Evolutionary conservation across 2,888 invertebrate species (phyloP).

Genomic region (Agonopterix arenella): DNA sequence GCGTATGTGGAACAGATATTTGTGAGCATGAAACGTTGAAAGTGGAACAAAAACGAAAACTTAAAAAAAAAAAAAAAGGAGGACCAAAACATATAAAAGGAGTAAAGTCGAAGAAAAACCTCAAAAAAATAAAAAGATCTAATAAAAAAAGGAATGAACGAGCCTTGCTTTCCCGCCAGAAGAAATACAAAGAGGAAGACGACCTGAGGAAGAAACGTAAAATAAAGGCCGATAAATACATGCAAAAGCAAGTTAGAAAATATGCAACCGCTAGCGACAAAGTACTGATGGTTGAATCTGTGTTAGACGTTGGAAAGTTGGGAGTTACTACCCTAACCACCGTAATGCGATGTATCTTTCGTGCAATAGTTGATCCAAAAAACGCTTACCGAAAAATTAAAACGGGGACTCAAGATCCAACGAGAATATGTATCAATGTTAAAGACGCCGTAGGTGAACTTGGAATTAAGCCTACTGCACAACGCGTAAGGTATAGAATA

Average conservation of each 20-base stretch:
- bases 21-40: background rate
- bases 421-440: slow-evolving; percentile 9
- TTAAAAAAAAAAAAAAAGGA: background rate
- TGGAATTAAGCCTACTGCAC: slow-evolving; percentile 17
- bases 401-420: slow-evolving; percentile 15
- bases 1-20: slow-evolving; percentile 1
- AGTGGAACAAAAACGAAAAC: background rate
- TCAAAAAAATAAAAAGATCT: slow-evolving; percentile 7
- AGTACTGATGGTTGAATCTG: slow-evolving; percentile 20
- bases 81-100: background rate
- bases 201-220: slow-evolving; percentile 11
- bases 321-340: slow-evolving; percentile 11
- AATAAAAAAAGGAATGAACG: slow-evolving; percentile 8
- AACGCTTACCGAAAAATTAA: slow-evolving; percentile 14
- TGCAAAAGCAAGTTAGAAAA: slow-evolving; percentile 15
- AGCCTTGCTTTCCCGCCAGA: slow-evolving; percentile 5
- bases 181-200: slow-evolving; percentile 14
- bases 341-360: slow-evolving; percentile 14
- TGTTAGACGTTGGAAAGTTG: slow-evolving; percentile 18
- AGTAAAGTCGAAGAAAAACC: slow-evolving; percentile 9
- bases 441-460: slow-evolving; percentile 14
- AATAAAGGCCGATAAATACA: slow-evolving; percentile 9
- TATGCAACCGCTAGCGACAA: slow-evolving; percentile 15
- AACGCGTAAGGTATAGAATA: slow-evolving; percentile 20
- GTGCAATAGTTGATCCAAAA: slow-evolving; percentile 20